phyloP scores from a whole-genome alignment of 30 jellyfish, hydroid and myxozoan species.

The Chironex yamaguchii region DNA sequence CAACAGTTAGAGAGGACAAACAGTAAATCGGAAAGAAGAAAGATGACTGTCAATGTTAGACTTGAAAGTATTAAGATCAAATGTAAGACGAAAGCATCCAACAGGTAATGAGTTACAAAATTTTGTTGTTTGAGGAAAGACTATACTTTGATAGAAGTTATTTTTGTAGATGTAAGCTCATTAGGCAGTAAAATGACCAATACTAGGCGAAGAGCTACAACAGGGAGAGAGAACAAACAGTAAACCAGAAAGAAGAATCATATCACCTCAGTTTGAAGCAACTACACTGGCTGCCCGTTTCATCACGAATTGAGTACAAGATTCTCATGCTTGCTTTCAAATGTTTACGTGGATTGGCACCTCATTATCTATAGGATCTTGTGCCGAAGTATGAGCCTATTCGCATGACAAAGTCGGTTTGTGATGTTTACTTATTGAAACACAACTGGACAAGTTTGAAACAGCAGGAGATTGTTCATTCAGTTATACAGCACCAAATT shows the following conservation, averaged over 20 bases:
- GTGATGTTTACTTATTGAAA: slow-evolving; percentile 37
- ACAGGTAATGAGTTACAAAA: no score
- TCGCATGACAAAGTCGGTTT: slow-evolving; percentile 16
- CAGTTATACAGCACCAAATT: slow-evolving; percentile 56
- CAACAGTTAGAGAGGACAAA: no score
- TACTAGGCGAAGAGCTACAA: no score
- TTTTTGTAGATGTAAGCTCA: no score
- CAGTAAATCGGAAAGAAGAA: no score
- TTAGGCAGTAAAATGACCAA: no score
- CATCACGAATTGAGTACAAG: slow-evolving; percentile 51
- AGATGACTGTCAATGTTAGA: no score
- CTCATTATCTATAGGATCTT: slow-evolving; percentile 13
- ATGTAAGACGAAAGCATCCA: no score
- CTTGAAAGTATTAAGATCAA: no score
- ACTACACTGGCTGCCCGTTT: slow-evolving; percentile 35
- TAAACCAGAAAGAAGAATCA: slow-evolving; percentile 12
- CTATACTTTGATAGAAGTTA: no score
- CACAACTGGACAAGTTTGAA: slow-evolving; percentile 60
- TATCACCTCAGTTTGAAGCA: slow-evolving; percentile 28
- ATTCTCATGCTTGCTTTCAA: slow-evolving; percentile 64
- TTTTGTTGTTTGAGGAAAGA: no score
- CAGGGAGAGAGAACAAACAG: no score
- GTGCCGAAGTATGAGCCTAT: slow-evolving; percentile 32
- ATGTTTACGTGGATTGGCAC: slow-evolving; percentile 56
- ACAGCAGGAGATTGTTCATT: slow-evolving; percentile 57